Percentiles rank a stretch among this genome's conserved stretches.
Conservation (phyloP, 2,113 vertebrate species). For the Rhombomys opimus region DNA sequence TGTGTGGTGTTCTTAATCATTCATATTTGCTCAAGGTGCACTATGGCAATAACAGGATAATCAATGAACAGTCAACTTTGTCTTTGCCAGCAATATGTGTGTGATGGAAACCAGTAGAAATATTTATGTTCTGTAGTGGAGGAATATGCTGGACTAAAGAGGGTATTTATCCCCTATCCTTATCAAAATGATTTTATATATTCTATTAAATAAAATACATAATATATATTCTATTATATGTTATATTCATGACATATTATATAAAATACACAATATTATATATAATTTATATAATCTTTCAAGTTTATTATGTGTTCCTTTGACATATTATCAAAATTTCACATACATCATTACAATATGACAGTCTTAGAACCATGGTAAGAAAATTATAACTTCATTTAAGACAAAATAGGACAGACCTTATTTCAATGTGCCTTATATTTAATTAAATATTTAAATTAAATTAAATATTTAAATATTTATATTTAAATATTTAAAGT, state of each 20-base stretch:
- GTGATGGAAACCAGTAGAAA: neutral
- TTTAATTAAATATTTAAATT: constrained; percentile 54
- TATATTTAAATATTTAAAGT: constrained; percentile 31
- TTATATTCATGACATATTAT: neutral
- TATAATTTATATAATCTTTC: neutral
- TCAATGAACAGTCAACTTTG: neutral
- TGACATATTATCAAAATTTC: neutral
- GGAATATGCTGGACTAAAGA: neutral
- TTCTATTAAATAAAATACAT: neutral
- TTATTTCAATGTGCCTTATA: neutral
- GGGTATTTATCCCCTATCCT: neutral
- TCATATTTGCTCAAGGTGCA: neutral
- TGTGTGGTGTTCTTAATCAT: neutral
- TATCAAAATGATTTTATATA: neutral
- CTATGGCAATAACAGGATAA: neutral
- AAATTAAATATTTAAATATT: constrained; percentile 53
- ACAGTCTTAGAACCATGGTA: neutral
- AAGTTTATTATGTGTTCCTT: neutral
- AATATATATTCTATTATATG: neutral
- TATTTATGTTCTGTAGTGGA: neutral
- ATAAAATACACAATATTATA: neutral
- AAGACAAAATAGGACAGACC: neutral
- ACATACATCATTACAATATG: neutral
- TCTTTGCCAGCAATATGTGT: neutral
- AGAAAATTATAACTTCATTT: neutral